These are phyloP conservation scores for Mionectes olivaceus DNA, from an alignment of 2,797 vertebrate species.

Conservation along the genomic window DNA sequence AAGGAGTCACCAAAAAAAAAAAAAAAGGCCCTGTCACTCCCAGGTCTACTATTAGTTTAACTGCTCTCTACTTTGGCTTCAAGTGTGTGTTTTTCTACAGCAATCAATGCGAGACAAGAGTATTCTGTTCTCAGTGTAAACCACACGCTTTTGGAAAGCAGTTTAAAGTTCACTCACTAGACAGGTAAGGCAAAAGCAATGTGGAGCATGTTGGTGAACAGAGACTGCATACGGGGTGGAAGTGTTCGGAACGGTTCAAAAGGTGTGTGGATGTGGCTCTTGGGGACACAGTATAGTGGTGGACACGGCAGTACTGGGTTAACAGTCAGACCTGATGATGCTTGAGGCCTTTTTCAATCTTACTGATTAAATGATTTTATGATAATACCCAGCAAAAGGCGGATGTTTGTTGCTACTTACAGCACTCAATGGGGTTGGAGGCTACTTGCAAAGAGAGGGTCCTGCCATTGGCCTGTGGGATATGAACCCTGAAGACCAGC, in stretches of 20 bases:
- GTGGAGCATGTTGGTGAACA: fast-evolving
- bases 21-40: not conserved
- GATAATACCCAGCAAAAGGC: not conserved
- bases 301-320: not conserved
- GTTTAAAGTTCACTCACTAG: not conserved
- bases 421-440: conserved; percentile 97
- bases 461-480: conserved; percentile 92
- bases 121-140: not conserved
- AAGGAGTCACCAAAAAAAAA: not conserved
- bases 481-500: conserved; percentile 94
- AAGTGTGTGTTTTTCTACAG: not conserved
- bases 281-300: not conserved
- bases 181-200: not conserved
- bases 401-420: conserved; percentile 81
- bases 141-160: not conserved
- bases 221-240: fast-evolving
- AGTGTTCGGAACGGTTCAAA: not conserved
- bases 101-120: not conserved
- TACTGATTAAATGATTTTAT: not conserved
- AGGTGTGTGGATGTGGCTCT: not conserved
- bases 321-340: not conserved
- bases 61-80: not conserved
- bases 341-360: not conserved
- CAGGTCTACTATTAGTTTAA: not conserved
- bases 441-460: conserved; percentile 90